phyloP scores from a whole-genome alignment of 2,888 invertebrate genomes.

The Hypsopygia costalis region DNA sequence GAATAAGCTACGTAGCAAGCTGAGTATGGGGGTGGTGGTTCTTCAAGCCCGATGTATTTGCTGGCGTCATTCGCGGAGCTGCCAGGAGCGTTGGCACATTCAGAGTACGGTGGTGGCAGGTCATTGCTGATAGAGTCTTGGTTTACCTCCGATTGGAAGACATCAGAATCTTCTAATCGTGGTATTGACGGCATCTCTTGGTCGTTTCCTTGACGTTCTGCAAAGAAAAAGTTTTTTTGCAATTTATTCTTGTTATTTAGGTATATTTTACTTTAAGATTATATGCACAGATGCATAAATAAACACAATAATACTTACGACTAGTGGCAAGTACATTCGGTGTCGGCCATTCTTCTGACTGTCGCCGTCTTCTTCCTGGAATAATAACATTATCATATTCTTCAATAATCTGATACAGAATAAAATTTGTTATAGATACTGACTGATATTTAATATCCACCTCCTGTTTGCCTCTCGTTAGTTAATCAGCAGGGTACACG shows the following conservation, averaged over 20 bases:
- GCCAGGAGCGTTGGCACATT: slow-evolving; percentile 25
- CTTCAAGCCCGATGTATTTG: slow-evolving; percentile 26
- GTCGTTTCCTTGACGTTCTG: slow-evolving; percentile 24
- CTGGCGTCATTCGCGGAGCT: slow-evolving; percentile 6
- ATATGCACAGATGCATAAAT: too few relatives aligned
- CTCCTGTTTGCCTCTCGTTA: too few relatives aligned
- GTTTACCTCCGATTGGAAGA: slow-evolving; percentile 18
- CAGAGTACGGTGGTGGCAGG: slow-evolving; percentile 55
- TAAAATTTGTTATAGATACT: too few relatives aligned
- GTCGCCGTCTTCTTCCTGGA: slow-evolving; percentile 30
- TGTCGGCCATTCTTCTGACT: slow-evolving; percentile 46
- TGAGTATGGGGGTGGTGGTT: slow-evolving; percentile 62
- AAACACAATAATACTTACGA: slow-evolving; percentile 46
- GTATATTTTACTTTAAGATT: too few relatives aligned
- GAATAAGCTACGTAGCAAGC: slow-evolving; percentile 45
- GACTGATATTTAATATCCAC: too few relatives aligned
- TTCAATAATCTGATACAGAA: too few relatives aligned
- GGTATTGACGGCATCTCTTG: slow-evolving; percentile 1
- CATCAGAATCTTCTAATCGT: slow-evolving; percentile 20
- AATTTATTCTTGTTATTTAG: too few relatives aligned
- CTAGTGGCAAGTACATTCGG: slow-evolving; percentile 49
- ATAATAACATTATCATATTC: slow-evolving; percentile 11
- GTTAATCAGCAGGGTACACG: too few relatives aligned
- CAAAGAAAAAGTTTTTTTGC: slow-evolving; percentile 15
- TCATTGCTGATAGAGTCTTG: slow-evolving; percentile 23